A percentile compares a stretch with the other conserved stretches of the same genome.
Conservation (phyloP, 2,797 vertebrate species). For the Acipenser oxyrinchus region DNA sequence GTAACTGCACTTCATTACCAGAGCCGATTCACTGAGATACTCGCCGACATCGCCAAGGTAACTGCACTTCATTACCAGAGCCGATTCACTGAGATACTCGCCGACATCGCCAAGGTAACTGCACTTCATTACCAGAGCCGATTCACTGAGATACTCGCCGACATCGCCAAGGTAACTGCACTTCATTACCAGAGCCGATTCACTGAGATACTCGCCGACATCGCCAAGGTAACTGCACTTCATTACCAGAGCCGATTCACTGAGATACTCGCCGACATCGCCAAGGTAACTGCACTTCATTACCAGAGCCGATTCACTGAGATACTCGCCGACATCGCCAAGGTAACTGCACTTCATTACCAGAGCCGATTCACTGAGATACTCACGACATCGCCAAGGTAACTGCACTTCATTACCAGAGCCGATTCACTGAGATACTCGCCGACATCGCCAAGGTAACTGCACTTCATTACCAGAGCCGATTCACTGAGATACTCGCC, state of each 20-base stretch:
- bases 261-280: conserved; percentile 70
- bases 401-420: conserved; percentile 45
- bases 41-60: neutral
- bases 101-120: conserved; percentile 77
- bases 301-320: too few species aligned
- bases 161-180: too few species aligned
- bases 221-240: conserved; percentile 36
- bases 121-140: too few species aligned
- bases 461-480: too few species aligned
- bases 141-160: too few species aligned
- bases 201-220: neutral
- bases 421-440: conserved; percentile 61
- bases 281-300: conserved; percentile 61
- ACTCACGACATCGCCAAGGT: neutral
- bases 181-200: neutral
- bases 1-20: too few species aligned
- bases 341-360: too few species aligned
- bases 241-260: conserved; percentile 45
- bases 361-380: neutral
- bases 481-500: too few species aligned
- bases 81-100: conserved; percentile 61
- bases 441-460: conserved; percentile 78
- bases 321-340: too few species aligned
- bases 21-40: neutral
- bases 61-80: conserved; percentile 42